Percentiles rank a stretch among this genome's conserved stretches.
phyloP scores from a whole-genome alignment of 2,888 invertebrate genomes.

The Petrophora chlorosata region DNA sequence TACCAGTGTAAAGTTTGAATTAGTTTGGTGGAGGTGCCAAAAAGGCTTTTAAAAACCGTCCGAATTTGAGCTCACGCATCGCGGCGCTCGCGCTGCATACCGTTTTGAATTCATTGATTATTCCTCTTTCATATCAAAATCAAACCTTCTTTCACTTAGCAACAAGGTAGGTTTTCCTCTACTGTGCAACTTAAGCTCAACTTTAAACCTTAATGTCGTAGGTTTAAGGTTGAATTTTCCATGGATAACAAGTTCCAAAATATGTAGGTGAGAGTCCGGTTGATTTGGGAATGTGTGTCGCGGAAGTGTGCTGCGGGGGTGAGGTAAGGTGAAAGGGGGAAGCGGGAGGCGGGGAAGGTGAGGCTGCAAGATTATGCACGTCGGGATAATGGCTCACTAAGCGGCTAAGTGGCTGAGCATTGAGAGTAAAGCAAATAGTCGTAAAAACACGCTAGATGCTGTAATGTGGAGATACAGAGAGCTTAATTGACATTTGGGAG shows the following conservation, averaged over 20 bases:
- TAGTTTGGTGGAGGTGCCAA: slow-evolving; percentile 14
- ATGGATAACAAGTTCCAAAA: slow-evolving; percentile 50
- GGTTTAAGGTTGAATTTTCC: slow-evolving; percentile 44
- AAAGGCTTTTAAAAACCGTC: slow-evolving; percentile 56
- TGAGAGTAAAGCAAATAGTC: slow-evolving; percentile 30
- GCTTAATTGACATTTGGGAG: too few relatives aligned
- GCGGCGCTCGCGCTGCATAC: slow-evolving; percentile 51
- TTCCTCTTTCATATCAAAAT: slow-evolving; percentile 43
- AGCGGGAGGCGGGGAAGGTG: slow-evolving; percentile 38
- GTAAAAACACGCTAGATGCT: slow-evolving; percentile 4
- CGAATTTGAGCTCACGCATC: slow-evolving; percentile 58
- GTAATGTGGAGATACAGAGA: background rate
- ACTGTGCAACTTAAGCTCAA: background rate
- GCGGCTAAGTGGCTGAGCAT: slow-evolving; percentile 35
- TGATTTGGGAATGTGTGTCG: slow-evolving; percentile 74
- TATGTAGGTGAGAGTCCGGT: slow-evolving; percentile 74
- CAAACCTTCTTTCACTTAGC: slow-evolving; percentile 49
- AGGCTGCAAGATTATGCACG: slow-evolving; percentile 56
- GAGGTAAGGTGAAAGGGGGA: slow-evolving; percentile 37
- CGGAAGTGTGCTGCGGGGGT: slow-evolving; percentile 60
- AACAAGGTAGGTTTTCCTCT: slow-evolving; percentile 19
- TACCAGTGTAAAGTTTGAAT: slow-evolving; percentile 7
- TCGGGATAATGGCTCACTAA: slow-evolving; percentile 34
- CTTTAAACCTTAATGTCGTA: slow-evolving; percentile 33
- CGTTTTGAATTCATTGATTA: slow-evolving; percentile 69